Conservation (phyloP, 2,113 vertebrate genomes). For the Tinamus guttatus region DNA sequence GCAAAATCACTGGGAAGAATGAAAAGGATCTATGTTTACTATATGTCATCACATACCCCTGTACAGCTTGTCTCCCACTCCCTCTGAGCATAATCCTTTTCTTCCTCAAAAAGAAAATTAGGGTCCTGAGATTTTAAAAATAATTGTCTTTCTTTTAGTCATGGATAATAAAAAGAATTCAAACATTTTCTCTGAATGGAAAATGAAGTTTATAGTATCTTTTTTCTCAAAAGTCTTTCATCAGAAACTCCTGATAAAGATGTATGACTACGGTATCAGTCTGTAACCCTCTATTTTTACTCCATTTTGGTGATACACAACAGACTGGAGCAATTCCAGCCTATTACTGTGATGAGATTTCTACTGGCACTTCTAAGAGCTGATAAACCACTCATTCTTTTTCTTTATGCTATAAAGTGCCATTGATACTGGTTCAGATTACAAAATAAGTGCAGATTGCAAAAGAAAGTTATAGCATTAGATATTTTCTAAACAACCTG, state of each 20-base stretch:
- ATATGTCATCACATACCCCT: background rate
- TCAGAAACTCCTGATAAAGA: background rate
- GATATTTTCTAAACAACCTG: background rate
- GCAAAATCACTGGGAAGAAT: background rate
- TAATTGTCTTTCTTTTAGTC: background rate
- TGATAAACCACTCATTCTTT: background rate
- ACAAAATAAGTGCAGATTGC: background rate
- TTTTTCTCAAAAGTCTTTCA: background rate
- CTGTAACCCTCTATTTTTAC: background rate
- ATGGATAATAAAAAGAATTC: background rate
- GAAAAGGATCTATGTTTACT: background rate
- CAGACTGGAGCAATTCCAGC: background rate
- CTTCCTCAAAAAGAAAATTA: background rate
- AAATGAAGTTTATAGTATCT: background rate
- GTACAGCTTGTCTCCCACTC: background rate
- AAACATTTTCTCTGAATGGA: background rate
- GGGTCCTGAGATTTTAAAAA: background rate
- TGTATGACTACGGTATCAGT: background rate
- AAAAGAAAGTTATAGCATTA: background rate
- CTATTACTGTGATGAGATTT: background rate
- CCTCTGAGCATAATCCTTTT: background rate
- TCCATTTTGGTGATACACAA: background rate
- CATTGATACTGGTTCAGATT: background rate
- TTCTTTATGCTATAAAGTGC: background rate
- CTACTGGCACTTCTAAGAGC: background rate